phyloP scores from a whole-genome alignment of 2,113 vertebrate genomes.

The Callipepla squamata region DNA sequence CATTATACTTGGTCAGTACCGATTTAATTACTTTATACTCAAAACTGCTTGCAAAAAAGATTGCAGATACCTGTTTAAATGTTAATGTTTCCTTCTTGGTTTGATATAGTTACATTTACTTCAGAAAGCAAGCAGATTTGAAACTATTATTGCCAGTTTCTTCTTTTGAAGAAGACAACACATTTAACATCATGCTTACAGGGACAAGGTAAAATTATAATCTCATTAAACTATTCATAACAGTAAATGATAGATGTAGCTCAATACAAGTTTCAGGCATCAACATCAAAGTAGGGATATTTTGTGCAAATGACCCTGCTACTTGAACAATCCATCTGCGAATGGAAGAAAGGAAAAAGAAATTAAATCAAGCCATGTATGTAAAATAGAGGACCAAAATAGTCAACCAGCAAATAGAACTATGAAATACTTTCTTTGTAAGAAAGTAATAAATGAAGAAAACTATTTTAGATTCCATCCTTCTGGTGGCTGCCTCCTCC shows the following conservation, averaged over 20 bases:
- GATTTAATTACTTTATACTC: background rate
- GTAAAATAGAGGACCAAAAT: constrained; percentile 14
- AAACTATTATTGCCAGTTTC: background rate
- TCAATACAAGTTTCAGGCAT: background rate
- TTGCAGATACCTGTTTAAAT: background rate
- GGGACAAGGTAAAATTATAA: background rate
- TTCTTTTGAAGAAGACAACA: background rate
- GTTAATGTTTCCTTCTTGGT: background rate
- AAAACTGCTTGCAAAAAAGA: background rate
- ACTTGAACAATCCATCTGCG: constrained; percentile 10
- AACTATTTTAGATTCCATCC: background rate
- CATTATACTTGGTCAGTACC: background rate
- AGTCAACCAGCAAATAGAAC: background rate
- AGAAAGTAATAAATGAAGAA: background rate
- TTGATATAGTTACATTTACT: background rate
- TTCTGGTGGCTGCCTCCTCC: background rate
- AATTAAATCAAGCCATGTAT: background rate
- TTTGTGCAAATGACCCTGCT: background rate
- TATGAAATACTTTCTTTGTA: background rate
- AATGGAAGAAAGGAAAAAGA: background rate
- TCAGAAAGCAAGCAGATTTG: background rate
- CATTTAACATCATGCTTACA: background rate
- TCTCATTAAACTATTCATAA: background rate
- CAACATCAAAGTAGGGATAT: background rate
- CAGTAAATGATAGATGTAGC: background rate